phyloP scores from a whole-genome alignment of 2,113 vertebrate genomes.

The Hippopotamus amphibius region DNA sequence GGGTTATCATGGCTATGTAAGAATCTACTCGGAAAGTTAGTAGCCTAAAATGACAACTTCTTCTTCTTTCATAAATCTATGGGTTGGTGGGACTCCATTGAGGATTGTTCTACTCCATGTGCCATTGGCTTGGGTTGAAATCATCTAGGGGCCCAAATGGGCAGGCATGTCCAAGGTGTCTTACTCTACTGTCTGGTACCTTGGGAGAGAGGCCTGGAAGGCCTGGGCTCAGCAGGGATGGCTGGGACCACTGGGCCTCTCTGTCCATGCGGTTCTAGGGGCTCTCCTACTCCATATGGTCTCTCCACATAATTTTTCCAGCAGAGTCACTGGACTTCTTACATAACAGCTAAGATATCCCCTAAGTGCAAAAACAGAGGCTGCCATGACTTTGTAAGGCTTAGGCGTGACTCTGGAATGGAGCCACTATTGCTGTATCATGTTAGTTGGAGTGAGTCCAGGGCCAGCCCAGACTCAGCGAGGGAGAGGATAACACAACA shows the following conservation, averaged over 20 bases:
- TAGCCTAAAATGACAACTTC: not conserved
- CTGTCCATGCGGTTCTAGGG: not conserved
- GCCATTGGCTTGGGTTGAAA: not conserved
- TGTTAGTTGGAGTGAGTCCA: not conserved
- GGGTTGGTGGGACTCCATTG: not conserved
- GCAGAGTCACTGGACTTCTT: not conserved
- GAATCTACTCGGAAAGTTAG: not conserved
- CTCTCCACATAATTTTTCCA: not conserved
- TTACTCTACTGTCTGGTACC: not conserved
- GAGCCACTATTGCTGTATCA: not conserved
- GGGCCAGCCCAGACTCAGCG: not conserved
- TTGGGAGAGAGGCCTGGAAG: not conserved
- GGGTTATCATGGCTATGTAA: not conserved
- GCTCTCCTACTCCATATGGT: not conserved
- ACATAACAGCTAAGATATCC: not conserved
- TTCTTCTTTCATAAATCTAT: constrained; percentile 7
- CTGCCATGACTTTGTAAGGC: not conserved
- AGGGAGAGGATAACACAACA: not conserved
- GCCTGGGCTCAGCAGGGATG: not conserved
- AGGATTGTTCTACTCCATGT: not conserved
- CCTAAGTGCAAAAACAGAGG: not conserved
- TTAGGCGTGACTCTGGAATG: not conserved
- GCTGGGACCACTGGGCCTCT: not conserved
- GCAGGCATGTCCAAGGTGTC: not conserved
- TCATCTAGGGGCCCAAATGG: not conserved